Evolutionary conservation across 2,888 invertebrate genomes (phyloP), one percentile per base, ranked within the genome.

Genomic region (Drosophila tanythrix): DNA sequence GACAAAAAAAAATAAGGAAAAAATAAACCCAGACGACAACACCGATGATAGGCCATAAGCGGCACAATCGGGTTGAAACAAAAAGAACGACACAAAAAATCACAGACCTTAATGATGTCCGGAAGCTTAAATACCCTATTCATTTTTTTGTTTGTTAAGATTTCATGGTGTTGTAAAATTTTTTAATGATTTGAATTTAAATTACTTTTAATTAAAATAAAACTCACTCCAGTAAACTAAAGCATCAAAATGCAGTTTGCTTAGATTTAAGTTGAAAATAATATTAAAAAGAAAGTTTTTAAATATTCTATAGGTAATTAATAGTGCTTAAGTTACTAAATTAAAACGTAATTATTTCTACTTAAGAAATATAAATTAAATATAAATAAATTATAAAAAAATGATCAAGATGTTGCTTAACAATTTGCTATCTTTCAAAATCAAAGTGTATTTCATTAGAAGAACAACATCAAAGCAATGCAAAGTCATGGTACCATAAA

Each of bases 21-120:
- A 27, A 33, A 18, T 40, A 36, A 40, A 35, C 27, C 7, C 62
- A 43, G 61, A 56, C 55, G 51, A 66, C 55, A 53, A 50, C 63
- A 52, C 52, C 57, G 51, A 50, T 46, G 62, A 77, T 71, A 81
- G 76, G 55, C 70, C 62, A 51, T 67, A 70, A 73, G 66, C 65
- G 40, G 50, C 40, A 50, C 51, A 67, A 60, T 55, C 46, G 43
- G 76, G 61, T 56, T 58, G 50, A 59, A 64, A 55, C 31, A 51
- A 68, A 57, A 65, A 33, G 10, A 35, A 50, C 66, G 38, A 55
- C 40, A 25, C 18, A 53, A 70, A 74, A 76, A 67, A 55, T 2
- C 1, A 2, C 29, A 11, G 1, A 18, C 5, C 56, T n/a, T 50
- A 29, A 33, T 27, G 7, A 15, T 6, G n/a, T 29, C 38, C 13